phyloP scores from a whole-genome alignment of 2,797 vertebrate species.

The Cossypha caffra region DNA sequence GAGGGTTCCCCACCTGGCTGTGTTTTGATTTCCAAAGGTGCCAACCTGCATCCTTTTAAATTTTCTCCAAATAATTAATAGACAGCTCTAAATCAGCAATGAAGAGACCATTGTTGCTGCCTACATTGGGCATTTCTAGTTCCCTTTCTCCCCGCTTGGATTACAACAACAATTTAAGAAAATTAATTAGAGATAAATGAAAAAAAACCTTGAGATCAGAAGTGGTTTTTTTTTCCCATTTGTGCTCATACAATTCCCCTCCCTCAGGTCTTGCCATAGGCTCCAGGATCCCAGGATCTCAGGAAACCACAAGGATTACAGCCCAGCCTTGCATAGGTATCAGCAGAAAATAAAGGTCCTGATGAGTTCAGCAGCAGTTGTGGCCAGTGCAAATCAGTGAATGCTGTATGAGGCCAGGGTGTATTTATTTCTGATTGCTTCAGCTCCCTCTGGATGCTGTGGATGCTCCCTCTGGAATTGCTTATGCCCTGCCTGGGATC shows the following conservation, averaged over 20 bases:
- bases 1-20: background rate
- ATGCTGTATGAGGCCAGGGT: background rate
- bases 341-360: background rate
- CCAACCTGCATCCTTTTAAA: background rate
- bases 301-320: background rate
- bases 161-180: background rate
- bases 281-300: background rate
- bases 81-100: background rate
- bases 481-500: background rate
- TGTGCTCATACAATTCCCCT: background rate
- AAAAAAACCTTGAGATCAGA: background rate
- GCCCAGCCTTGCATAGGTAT: background rate
- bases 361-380: background rate
- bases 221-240: background rate
- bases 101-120: background rate
- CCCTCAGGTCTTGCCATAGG: background rate
- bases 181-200: background rate
- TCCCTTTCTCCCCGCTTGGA: background rate
- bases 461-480: background rate
- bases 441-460: background rate
- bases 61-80: background rate
- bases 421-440: background rate
- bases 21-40: background rate
- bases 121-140: background rate
- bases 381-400: background rate